Evolutionary conservation across 2,113 vertebrate genomes (phyloP).

Genomic region (Loxodonta africana): DNA sequence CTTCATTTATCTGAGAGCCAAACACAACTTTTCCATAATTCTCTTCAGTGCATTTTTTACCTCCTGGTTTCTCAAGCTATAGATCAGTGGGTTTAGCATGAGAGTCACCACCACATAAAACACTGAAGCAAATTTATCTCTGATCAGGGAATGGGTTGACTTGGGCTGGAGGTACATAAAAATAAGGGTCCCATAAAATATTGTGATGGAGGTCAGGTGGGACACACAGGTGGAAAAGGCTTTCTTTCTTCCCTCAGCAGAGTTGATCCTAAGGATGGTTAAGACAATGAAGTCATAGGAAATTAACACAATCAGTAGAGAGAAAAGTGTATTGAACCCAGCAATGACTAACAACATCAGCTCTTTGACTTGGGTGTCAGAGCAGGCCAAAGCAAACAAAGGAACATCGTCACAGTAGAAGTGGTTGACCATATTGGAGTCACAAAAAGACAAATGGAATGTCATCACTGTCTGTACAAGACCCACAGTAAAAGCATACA

Average conservation of each 20-base stretch:
- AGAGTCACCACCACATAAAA: constrained; percentile 69
- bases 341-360: constrained; percentile 51
- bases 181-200: constrained; percentile 74
- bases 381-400: constrained; percentile 69
- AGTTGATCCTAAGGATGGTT: constrained; percentile 66
- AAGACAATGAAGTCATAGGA: constrained; percentile 69
- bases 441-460: constrained; percentile 60
- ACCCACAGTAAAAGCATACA: constrained; percentile 34
- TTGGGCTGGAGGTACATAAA: constrained; percentile 74
- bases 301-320: constrained; percentile 34
- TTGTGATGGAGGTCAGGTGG: constrained; percentile 67
- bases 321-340: constrained; percentile 48
- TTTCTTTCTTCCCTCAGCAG: constrained; percentile 57
- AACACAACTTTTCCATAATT: constrained; percentile 29
- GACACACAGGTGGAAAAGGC: constrained; percentile 71
- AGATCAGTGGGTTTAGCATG: constrained; percentile 80
- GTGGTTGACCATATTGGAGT: constrained; percentile 48
- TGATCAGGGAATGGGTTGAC: constrained; percentile 52
- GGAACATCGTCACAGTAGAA: constrained; percentile 77
- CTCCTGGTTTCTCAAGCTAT: constrained; percentile 74
- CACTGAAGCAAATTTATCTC: constrained; percentile 68
- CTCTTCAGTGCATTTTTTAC: constrained; percentile 66
- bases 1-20: neutral
- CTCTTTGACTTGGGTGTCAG: constrained; percentile 64
- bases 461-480: neutral